Evolutionary conservation across 2,888 invertebrate genomes (phyloP), one percentile per base, ranked within the genome.

Genomic region (Morpho achilles): DNA sequence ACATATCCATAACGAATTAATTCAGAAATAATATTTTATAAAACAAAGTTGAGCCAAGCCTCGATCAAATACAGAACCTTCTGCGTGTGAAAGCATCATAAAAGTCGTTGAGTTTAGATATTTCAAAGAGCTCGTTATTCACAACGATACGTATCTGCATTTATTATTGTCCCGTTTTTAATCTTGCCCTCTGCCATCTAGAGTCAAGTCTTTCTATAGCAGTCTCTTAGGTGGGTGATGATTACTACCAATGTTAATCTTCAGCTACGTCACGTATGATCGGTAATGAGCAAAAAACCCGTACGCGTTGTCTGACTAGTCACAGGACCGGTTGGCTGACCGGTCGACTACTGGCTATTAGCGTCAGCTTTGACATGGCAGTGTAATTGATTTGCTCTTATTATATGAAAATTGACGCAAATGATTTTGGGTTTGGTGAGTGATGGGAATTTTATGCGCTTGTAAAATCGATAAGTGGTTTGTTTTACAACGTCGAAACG

Each of bases 261-360:
- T 6, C 53, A 47, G 53, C 7, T 46, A 46, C 46, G 40, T 41
- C 53, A 41, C 53, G 45, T 53, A 22, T 40, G 47, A 47, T 53
- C 52, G 53, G 53, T 53, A 53, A 53, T 53, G 53, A 53, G 46
- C 53, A 53, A 53, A 53, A 52, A 47, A 23, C 40, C 10, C n/a
- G 39, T 44, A 9, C 46, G 22, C 39, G 53, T 53, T 46, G 46
- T 22, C 6, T 4, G 40, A 53, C 40, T 22, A 7, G 53, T 46
- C 45, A 40, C 7, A 2, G 0, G 53, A 53, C n/a, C n/a, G 39
- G 53, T 53, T 9, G 53, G 10, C 3, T n/a, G 52, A 53, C 45
- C 39, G 39, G 45, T 53, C 39, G 45, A 7, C 52, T 39, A 7
- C 52, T 8, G 46, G 53, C 46, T 41, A 46, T 53, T 53, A 23